Evolutionary conservation across 1,140 invertebrate species (phyloP).

Genomic region (Drosophila biarmipes): DNA sequence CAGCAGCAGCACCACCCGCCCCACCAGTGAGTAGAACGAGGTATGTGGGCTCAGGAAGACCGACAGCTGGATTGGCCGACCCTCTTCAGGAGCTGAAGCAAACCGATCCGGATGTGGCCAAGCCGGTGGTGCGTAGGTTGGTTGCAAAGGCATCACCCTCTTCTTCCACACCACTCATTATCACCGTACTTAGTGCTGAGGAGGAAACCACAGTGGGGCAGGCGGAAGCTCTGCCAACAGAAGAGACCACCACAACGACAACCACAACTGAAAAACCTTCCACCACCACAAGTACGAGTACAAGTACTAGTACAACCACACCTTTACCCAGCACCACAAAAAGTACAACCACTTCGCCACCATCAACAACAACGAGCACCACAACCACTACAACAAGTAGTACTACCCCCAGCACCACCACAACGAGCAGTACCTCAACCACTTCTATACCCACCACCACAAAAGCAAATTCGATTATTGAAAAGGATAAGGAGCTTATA

Average conservation of each 20-base stretch:
- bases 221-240: conserved; percentile 24
- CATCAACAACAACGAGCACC: conserved; percentile 14
- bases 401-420: conserved; percentile 16
- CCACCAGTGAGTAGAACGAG: conserved; percentile 49
- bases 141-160: conserved; percentile 36
- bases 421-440: conserved; percentile 14
- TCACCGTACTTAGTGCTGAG: conserved; percentile 84
- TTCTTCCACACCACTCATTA: conserved; percentile 84
- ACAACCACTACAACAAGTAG: conserved; percentile 7
- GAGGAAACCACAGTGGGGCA: conserved; percentile 70
- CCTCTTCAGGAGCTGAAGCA: conserved; percentile 30
- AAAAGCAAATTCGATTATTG: conserved; percentile 52
- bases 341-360: conserved; percentile 16
- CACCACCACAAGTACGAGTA: conserved; percentile 48
- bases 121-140: conserved; percentile 51
- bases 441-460: conserved; percentile 4
- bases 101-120: conserved; percentile 7
- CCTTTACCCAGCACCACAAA: conserved; percentile 22
- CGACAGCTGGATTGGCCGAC: conserved; percentile 51
- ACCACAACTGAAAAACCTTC: conserved; percentile 34
- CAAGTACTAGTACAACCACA: conserved; percentile 23
- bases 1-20: conserved; percentile 16
- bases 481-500: conserved; percentile 67
- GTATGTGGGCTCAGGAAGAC: conserved; percentile 66
- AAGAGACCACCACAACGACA: conserved; percentile 32